These are phyloP conservation scores for Chondrosia reniformis DNA, from an alignment of 37 sponge, comb jelly and placozoan genomes.

Conservation along the genomic window DNA sequence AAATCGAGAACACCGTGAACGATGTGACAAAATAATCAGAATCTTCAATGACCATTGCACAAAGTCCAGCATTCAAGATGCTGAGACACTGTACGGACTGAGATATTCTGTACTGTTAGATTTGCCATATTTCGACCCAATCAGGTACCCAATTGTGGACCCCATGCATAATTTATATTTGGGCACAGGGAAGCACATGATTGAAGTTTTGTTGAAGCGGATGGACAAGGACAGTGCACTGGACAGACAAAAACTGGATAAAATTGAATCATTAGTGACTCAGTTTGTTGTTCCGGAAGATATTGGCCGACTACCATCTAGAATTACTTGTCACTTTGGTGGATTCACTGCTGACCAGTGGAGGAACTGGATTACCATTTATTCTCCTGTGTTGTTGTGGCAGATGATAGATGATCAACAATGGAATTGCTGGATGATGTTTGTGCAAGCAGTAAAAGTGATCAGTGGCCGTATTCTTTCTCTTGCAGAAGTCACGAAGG, in stretches of 20 bases:
- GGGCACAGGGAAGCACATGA: slow-evolving; percentile 44
- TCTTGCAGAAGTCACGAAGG: slow-evolving; percentile 19
- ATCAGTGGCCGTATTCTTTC: slow-evolving; percentile 23
- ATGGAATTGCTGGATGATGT: slow-evolving; percentile 48
- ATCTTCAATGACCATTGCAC: background rate
- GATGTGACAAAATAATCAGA: background rate
- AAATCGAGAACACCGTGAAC: background rate
- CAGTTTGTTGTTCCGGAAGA: slow-evolving; percentile 23
- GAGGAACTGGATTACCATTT: slow-evolving; percentile 51
- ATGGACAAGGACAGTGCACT: background rate
- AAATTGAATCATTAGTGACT: slow-evolving; percentile 20
- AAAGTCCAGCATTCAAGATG: background rate
- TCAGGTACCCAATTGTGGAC: slow-evolving; percentile 42
- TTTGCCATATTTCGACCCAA: slow-evolving; percentile 37
- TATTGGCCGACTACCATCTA: slow-evolving; percentile 47
- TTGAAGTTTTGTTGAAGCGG: slow-evolving; percentile 36
- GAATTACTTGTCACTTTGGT: slow-evolving; percentile 36
- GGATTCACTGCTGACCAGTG: slow-evolving; percentile 69
- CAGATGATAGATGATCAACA: slow-evolving; percentile 32
- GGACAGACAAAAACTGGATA: slow-evolving; percentile 1
- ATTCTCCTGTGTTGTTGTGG: slow-evolving; percentile 48
- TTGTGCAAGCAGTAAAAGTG: slow-evolving; percentile 48
- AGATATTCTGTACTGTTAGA: slow-evolving; percentile 37
- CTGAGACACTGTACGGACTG: slow-evolving; percentile 14
- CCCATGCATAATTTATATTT: slow-evolving; percentile 58